Percentiles rank a stretch among this genome's conserved stretches.
Evolutionary conservation across 1,140 invertebrate species (phyloP).

Genomic region (Drosophila nebulosa): DNA sequence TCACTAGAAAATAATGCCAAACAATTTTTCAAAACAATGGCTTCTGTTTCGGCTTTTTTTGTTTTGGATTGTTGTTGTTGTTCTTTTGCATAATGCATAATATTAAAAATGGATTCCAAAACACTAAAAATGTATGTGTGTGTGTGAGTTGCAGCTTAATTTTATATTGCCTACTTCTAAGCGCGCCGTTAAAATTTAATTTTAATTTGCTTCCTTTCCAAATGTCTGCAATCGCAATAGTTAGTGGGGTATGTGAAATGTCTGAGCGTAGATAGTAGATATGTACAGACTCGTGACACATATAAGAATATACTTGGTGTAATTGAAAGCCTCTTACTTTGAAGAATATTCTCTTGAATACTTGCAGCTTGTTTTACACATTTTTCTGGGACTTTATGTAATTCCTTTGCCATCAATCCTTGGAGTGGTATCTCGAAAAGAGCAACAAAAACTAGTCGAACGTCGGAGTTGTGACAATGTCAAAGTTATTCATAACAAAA

Average conservation of each 20-base stretch:
- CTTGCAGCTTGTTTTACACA: background rate
- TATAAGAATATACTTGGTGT: background rate
- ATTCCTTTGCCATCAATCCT: no score
- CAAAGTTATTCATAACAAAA: no score
- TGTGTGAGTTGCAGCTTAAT: background rate
- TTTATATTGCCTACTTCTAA: conserved; percentile 12
- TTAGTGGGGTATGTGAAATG: background rate
- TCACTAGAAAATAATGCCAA: conserved; percentile 51
- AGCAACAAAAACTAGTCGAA: no score
- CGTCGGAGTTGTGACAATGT: no score
- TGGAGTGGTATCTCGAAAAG: no score
- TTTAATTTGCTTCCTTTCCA: background rate
- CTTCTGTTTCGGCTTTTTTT: background rate
- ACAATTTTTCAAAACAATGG: conserved; percentile 41
- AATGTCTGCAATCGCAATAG: background rate
- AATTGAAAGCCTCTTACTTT: background rate
- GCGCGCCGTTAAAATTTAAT: background rate
- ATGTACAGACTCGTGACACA: background rate
- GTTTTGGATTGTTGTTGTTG: background rate
- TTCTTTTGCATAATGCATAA: conserved; percentile 46
- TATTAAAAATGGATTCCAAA: conserved; percentile 11
- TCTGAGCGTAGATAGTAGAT: background rate
- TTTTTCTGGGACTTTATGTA: background rate
- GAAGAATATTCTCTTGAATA: background rate
- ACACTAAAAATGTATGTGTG: conserved; percentile 32